Base-by-base conservation (phyloP, 2,888 invertebrate genomes). In the Phalera bucephala region DNA sequence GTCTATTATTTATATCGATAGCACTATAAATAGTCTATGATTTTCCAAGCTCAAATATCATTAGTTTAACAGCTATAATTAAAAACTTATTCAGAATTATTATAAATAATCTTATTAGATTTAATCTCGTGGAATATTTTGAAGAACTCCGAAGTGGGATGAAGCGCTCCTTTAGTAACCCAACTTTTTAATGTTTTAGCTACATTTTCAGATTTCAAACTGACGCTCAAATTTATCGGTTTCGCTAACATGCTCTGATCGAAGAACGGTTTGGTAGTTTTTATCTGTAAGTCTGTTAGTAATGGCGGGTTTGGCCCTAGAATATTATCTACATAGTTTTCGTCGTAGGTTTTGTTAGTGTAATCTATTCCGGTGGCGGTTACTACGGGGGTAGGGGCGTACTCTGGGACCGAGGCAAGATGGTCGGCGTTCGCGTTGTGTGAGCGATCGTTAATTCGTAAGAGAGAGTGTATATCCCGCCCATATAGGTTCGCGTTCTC, bases 221-320 rank as follows among this genome's bases (percentile, higher is more conserved):
- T 50, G 0, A 84, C 36, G 0, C 35, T 55, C 7, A 85, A 7
- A n/a, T 64, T 74, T 1, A 87, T 75, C 17, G 46, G 53, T 19
- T 79, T 80, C 13, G 75, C 56, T 17, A 84, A 33, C 17, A 58
- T 53, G 0, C 39, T 26, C 0, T 44, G 51, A 22, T 85, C 77
- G 23, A 70, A 79, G 45, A 81, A 87, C 0, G 45, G 31, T 14
- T 52, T 67, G 0, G 64, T 45, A 0, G 65, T 54, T 12, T 58
- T 70, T 0, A 88, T 60, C 0, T 59, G 67, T 0, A 88, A 23
- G 1, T 74, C 73, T 0, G 74, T 80, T 0, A 87, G 33, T 0
- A 73, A n/a, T 0, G 87, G 85, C 0, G 86, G 84, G 11, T 75
- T 38, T 0, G 86, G 80, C 0, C 87, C 87, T 0, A 88, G 27